phyloP scores from a whole-genome alignment of 2,797 vertebrate genomes.

The Allobates femoralis region DNA sequence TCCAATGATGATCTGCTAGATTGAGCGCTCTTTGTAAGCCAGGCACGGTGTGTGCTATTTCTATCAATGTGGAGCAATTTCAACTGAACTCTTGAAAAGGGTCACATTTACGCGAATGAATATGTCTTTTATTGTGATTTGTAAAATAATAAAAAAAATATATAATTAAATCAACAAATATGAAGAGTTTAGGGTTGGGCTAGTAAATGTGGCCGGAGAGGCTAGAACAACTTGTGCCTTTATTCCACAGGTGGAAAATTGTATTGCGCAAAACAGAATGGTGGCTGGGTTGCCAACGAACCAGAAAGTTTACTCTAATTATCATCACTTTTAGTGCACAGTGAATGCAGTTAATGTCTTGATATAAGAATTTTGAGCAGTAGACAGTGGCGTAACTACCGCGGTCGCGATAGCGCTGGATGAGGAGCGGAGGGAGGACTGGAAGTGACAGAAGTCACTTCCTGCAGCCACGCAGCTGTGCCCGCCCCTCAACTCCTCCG shows the following conservation, averaged over 20 bases:
- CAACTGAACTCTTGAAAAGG: not conserved
- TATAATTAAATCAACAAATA: not conserved
- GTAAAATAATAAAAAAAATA: slow-evolving; percentile 6
- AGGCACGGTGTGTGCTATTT: not conserved
- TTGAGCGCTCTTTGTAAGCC: slow-evolving; percentile 12
- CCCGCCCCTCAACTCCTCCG: too few relatives aligned
- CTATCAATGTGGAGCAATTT: not conserved
- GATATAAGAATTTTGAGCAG: too few relatives aligned
- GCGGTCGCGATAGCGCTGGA: too few relatives aligned
- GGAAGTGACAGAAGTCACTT: too few relatives aligned
- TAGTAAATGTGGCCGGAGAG: not conserved
- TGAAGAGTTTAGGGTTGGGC: not conserved
- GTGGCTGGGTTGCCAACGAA: too few relatives aligned
- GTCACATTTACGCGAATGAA: not conserved
- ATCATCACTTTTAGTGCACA: too few relatives aligned
- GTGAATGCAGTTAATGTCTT: too few relatives aligned
- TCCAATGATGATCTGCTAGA: slow-evolving; percentile 49
- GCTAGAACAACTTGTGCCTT: not conserved
- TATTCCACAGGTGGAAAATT: not conserved
- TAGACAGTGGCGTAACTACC: too few relatives aligned
- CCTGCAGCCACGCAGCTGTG: too few relatives aligned
- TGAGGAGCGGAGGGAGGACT: too few relatives aligned
- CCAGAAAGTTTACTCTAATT: too few relatives aligned
- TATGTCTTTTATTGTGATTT: not conserved
- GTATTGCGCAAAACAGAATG: not conserved